Conservation (phyloP, 2,113 vertebrate genomes). For the Anhinga anhinga region DNA sequence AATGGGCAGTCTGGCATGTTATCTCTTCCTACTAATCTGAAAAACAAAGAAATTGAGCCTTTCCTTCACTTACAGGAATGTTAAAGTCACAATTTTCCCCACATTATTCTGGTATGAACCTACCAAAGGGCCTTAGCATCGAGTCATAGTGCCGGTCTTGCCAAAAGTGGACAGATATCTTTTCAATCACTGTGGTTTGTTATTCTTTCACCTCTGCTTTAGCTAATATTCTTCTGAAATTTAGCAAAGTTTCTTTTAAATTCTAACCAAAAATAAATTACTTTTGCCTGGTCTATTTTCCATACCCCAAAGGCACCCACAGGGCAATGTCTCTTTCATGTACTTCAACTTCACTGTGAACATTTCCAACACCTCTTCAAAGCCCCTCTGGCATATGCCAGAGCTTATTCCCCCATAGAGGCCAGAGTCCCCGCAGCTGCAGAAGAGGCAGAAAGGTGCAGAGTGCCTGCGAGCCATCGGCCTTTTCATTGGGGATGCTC, state of each 20-base stretch:
- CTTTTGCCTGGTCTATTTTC: background rate
- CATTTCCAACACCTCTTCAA: no score
- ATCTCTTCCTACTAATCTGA: background rate
- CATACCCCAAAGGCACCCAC: background rate
- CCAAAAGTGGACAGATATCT: rapidly evolving
- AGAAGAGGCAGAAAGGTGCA: rapidly evolving
- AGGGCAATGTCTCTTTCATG: background rate
- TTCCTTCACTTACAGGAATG: background rate
- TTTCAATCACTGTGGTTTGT: background rate
- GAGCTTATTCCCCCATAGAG: background rate
- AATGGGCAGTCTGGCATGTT: background rate
- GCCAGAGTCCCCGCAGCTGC: no score
- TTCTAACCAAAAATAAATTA: background rate
- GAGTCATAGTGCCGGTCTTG: background rate
- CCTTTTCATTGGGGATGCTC: background rate
- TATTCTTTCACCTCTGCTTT: background rate
- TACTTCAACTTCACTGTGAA: background rate
- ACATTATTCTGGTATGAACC: background rate
- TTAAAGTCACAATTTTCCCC: background rate
- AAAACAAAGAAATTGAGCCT: background rate
- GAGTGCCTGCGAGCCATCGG: rapidly evolving
- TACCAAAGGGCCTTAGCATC: background rate
- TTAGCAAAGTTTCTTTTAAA: background rate
- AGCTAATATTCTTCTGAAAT: background rate
- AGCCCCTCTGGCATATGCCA: rapidly evolving